Percentiles rank a stretch among this genome's conserved stretches.
Conservation (phyloP, 92 coral and sea anemone species). For the Phenganax marumi region DNA sequence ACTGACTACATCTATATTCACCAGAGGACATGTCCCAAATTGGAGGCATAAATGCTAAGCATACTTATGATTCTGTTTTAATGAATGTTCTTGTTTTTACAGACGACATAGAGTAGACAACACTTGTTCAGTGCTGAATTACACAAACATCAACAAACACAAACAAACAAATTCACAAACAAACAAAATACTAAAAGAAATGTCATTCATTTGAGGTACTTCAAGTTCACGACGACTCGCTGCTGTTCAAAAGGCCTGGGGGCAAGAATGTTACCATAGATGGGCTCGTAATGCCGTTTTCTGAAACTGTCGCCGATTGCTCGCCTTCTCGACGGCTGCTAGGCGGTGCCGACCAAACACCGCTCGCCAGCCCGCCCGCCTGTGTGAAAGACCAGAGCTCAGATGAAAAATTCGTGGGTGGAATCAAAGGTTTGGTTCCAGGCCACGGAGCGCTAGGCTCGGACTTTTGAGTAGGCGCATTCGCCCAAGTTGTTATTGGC, state of each 20-base stretch:
- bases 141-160: conserved; percentile 14
- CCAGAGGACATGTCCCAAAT: neutral
- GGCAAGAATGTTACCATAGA: conserved; percentile 98
- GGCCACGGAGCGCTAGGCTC: conserved; percentile 47
- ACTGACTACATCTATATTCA: neutral
- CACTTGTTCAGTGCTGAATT: conserved; percentile 38
- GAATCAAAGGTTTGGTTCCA: conserved; percentile 50
- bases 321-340: conserved; percentile 75
- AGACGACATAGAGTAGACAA: neutral
- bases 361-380: conserved; percentile 47
- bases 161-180: conserved; percentile 18
- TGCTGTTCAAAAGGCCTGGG: conserved; percentile 95
- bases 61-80: conserved; percentile 13
- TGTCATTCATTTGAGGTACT: neutral
- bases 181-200: neutral
- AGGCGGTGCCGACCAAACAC: conserved; percentile 80
- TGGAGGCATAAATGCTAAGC: neutral
- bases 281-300: conserved; percentile 90
- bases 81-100: conserved; percentile 41
- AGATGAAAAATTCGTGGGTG: conserved; percentile 59
- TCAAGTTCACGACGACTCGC: conserved; percentile 72
- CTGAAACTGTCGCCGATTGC: conserved; percentile 77
- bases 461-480: conserved; percentile 20
- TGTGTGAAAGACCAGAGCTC: conserved; percentile 84
- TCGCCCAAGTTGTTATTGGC: conserved; percentile 46